Evolutionary conservation across 1,140 invertebrate genomes (phyloP).

Genomic region (Drosophila albomicans): DNA sequence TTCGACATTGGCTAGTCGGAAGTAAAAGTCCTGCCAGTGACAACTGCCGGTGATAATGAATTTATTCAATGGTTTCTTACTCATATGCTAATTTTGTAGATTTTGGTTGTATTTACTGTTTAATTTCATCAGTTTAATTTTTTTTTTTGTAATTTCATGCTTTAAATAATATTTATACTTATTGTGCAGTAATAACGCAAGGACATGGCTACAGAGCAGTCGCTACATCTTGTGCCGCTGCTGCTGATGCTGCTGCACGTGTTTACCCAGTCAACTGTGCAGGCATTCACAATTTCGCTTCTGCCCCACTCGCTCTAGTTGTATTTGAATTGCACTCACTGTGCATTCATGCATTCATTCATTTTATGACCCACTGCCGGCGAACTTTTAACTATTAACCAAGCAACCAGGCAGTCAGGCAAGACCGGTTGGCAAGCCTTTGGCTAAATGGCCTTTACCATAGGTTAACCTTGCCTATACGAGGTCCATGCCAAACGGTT

Average conservation of each 20-base stretch:
- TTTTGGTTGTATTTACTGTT: conserved; percentile 52
- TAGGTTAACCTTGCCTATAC: conserved; percentile 12
- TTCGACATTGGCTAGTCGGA: conserved; percentile 3
- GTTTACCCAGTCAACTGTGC: conserved; percentile 44
- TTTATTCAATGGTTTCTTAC: conserved; percentile 11
- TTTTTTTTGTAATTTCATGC: neutral
- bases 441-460: conserved; percentile 17
- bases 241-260: neutral
- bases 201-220: conserved; percentile 5
- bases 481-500: neutral
- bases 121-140: neutral
- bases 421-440: neutral
- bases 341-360: conserved; percentile 53
- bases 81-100: neutral
- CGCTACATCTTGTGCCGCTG: neutral
- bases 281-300: conserved; percentile 32
- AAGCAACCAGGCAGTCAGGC: neutral
- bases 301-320: conserved; percentile 22
- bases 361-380: conserved; percentile 49
- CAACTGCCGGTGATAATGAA: conserved; percentile 27
- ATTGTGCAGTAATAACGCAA: conserved; percentile 10
- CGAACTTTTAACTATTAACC: conserved; percentile 35
- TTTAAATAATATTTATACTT: neutral
- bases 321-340: conserved; percentile 40
- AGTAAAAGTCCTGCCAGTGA: neutral